Evolutionary conservation across 2,888 invertebrate species (phyloP), one percentile per base, ranked within the genome.

Genomic region (Sepiola atlantica): DNA sequence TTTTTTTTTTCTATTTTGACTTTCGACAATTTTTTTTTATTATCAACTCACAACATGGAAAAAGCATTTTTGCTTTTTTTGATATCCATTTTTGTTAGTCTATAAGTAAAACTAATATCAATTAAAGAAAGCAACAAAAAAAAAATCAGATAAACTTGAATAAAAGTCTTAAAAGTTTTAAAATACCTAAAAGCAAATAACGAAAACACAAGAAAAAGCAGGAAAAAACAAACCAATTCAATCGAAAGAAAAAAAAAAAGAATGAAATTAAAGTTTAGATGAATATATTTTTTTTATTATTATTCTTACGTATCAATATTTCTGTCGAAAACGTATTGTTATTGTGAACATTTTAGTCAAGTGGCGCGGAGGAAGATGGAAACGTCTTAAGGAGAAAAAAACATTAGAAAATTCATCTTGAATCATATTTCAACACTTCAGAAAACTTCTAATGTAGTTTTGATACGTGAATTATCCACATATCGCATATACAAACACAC

Each of bases 391-490:
- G 20, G 57, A 57, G 57, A 57, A 20, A 57, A n/a, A n/a, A n/a
- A 57, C 20, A 57, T 57, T 24, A 57, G 18, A 24, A 61, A 21
- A 61, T 61, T 24, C 61, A 77, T 4, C n/a, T 77, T 77, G 32
- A 77, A 77, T 77, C 77, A 77, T 77, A 77, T n/a, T 77, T 77
- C 77, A 77, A 77, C n/a, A 77, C 77, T 77, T 77, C 18, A 77
- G n/a, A 77, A 77, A 77, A 77, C 77, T 77, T 77, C 32, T 77
- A 77, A 77, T 77, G 77, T n/a, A 77, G 3, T n/a, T 14, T 77
- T 77, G n/a, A n/a, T n/a, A n/a, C 12, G n/a, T 18, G 14, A 77
- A 77, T 77, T 32, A 77, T 77, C 77, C 32, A 77, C 16, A 24
- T 18, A 32, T 32, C 14, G 16, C 32, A 77, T n/a, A 57, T 57